Evolutionary conservation across 2,888 invertebrate species (phyloP), one percentile per base, ranked within the genome.

Genomic region (Axea sp.): DNA sequence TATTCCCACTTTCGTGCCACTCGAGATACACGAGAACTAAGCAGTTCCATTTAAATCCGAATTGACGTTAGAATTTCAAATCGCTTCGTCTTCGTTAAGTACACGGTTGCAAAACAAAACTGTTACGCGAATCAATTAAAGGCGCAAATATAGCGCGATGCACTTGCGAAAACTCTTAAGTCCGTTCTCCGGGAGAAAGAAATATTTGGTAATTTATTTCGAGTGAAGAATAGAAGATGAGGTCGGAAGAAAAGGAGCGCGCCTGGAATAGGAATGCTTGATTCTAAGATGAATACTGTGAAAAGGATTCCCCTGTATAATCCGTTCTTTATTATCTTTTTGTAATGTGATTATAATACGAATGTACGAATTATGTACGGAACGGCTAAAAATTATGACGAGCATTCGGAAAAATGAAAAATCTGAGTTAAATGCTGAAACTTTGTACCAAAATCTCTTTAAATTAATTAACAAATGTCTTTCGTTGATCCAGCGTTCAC

Each of bases 11-110:
- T n/a, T n/a, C n/a, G n/a, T n/a, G n/a, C n/a, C 30, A 7, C 39
- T 39, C 3, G 11, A 7, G 9, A 17, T 39, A 15, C 35, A 17
- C 11, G 41, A 15, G 11, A 57, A 49, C 30, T 31, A 31, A 57
- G 26, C 57, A 47, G 24, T 12, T 22, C 17, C 55, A 67, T 57
- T 67, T 39, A 39, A 55, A 57, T 67, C 39, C 31, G 57, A 67
- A 67, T 67, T 49, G 47, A 22, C 55, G 45, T 57, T 45, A 57
- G 67, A 57, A 67, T 49, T 67, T 67, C 53, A 57, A 67, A 67
- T 67, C 37, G 45, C 45, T 45, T 53, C 15, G 55, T 55, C 30
- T 45, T 26, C 53, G 22, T 55, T 37, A 53, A 55, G 65, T 30
- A 11, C 30, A n/a, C 45, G 6, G 31, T 26, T 51, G n/a, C 33